Base-by-base conservation (phyloP, 2,888 invertebrate genomes). In the Heliothis peltigera region DNA sequence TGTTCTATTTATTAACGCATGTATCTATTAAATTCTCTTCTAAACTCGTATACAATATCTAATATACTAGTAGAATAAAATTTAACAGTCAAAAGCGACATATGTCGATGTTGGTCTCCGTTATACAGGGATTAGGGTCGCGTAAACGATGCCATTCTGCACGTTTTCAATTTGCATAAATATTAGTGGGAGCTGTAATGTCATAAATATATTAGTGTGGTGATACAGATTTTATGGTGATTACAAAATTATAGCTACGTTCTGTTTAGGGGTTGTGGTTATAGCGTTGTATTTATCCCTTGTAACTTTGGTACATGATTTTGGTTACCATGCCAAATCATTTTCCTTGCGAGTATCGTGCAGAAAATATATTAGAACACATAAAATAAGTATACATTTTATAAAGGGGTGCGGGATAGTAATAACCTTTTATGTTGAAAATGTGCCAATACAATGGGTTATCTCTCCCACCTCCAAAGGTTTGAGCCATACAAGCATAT, bases 131-230 rank as follows among this genome's bases (percentile, higher is more conserved):
- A 90, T 92, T 92, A 92, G 93, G 93, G 92, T 83, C 77, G 82
- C 87, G 88, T 89, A 91, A 93, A 92, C 91, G 93, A 91, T 88
- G 88, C 90, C 91, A 91, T 92, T 93, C 88, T 87, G 92, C 86
- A 87, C 91, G 89, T 93, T 93, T 95, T 94, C 95, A 93, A 95
- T 95, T 95, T 95, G 93, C 95, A 95, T 95, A 95, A 93, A 94
- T 93, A 95, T 94, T 94, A 94, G 93, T 92, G 90, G 88, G 87
- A 88, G 90, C 90, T 84, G 83, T 91, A 91, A 92, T 90, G 91
- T 87, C 91, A 94, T 95, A 95, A 94, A 95, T 95, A 94, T 93
- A 94, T 95, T 95, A 94, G 92, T 92, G 90, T 81, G 91, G 92
- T 92, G 91, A 92, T 93, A 93, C 92, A 92, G 92, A 94, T 94